Evolutionary conservation across 2,797 vertebrate genomes (phyloP).

Genomic region (Loris lydekkerianus): DNA sequence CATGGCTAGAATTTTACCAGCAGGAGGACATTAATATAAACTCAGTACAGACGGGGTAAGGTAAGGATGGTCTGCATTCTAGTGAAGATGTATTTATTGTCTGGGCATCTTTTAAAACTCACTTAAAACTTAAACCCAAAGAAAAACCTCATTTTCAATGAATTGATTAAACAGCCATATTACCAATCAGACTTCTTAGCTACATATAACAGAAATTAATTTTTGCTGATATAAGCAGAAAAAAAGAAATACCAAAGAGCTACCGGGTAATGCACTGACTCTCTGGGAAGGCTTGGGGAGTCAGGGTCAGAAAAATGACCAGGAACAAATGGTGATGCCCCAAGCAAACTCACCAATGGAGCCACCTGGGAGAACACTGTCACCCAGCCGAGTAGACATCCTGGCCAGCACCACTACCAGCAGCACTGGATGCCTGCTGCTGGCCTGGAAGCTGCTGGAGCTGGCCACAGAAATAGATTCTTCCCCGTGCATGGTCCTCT

Average conservation of each 20-base stretch:
- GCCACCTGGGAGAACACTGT: background rate
- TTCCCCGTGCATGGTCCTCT: background rate
- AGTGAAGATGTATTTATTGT: background rate
- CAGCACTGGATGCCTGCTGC: background rate
- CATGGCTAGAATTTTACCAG: background rate
- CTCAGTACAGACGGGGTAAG: background rate
- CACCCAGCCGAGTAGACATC: background rate
- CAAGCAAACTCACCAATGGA: background rate
- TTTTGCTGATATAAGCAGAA: background rate
- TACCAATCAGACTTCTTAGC: background rate
- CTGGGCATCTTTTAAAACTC: conserved; percentile 7
- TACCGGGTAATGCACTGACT: background rate
- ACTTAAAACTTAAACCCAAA: background rate
- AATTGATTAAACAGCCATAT: background rate
- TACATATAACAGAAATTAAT: background rate
- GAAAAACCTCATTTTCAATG: background rate
- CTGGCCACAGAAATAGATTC: background rate
- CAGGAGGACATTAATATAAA: background rate
- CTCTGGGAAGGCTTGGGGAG: background rate
- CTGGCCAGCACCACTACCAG: background rate
- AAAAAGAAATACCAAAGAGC: background rate
- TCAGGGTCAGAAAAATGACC: background rate
- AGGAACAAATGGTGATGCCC: background rate
- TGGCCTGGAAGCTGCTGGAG: background rate
- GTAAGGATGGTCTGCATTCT: background rate